Base-by-base conservation (phyloP, 2,888 invertebrate species). In the Pyrocoelia pectoralis region DNA sequence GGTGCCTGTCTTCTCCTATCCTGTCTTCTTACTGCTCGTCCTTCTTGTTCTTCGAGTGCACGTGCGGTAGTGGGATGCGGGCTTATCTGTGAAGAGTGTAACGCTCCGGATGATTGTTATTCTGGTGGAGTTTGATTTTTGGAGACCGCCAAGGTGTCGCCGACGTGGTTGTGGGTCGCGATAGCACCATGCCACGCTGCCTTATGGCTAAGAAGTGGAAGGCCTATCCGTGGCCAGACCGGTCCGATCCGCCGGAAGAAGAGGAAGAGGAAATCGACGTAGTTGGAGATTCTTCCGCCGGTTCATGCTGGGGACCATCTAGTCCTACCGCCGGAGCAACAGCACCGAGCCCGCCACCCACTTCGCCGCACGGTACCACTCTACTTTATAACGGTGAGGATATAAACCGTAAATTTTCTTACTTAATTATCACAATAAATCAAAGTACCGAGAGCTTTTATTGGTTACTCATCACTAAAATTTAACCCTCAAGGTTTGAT, bases 181-280 rank as follows among this genome's bases (percentile, higher is more conserved):
- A 84, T 84, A 83, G 83, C 84, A 87, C 85, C 83, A 95, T 95
- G 95, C 95, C 95, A 85, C 93, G 95, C 83, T 95, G 94, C 87
- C 89, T 95, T 83, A 95, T 95, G 94, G 94, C 95, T 79, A 95
- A 95, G 86, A 95, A 95, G 87, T 94, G 94, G 93, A 95, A 94
- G 89, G 92, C 89, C 82, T 90, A 90, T 80, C 89, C 90, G 71
- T 90, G 90, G 89, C 87, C 88, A 73, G 89, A 89, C 76, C 85
- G 89, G 72, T 84, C 84, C 70, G 83, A 81, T 68, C 79, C 79
- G 59, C 75, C 77, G 59, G 71, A 71, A 59, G 70, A 67, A 28
- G 68, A 69, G 60, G 89, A 89, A 73, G 93, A 93, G 83, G 93
- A 93, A 85, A 92, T 93, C 84, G 93, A 93, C 87, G 93, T 93